Base-by-base conservation (phyloP, 1,140 invertebrate species). In the Leptonema lineaticorne region DNA sequence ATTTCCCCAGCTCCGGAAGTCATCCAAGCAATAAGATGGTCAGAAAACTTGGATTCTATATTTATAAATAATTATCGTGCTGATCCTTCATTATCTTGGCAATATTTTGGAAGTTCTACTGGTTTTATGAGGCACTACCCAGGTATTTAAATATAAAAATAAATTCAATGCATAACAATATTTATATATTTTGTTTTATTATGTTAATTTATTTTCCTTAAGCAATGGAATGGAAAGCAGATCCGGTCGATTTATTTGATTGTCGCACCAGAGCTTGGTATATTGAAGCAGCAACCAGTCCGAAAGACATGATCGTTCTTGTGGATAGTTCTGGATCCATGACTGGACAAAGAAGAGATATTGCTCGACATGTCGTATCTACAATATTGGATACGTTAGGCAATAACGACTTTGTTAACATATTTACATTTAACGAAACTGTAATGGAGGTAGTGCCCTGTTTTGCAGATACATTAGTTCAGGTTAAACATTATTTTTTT, bases 321-420 rank as follows among this genome's bases (percentile, higher is more conserved):
- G 86, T 99, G 30, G 98, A 99, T 79, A 89, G 87, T 28, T 94
- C 94, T 74, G 98, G 97, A 22, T 99, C 96, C 30, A 99, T 99
- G 96, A 96, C 91, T 37, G 96, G 97, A 5, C 87, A 94, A 74
- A 85, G 95, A 70, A 88, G 92, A 76, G 92, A 95, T 79, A 97
- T 99, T 69, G 96, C 97, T 5, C 90, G 91, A 75, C 94, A 96
- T 75, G 93, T 98, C 16, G 93, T 97, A 37, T 90, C 92, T 63
- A 95, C 95, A 73, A 97, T 99, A 69, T 83, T 99, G 59, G 96
- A 99, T 73, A 99, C 98, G 0, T 87, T 99, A 20, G 96, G 93
- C 66, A 96, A 97, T 79, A 97, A 99, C 81, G 98, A 99, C 81
- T 98, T 95, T 82, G 96, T 99, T 70, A 98, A 98, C 79, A 92